phyloP scores from a whole-genome alignment of 2,888 invertebrate species.

The Tenthredo notha region DNA sequence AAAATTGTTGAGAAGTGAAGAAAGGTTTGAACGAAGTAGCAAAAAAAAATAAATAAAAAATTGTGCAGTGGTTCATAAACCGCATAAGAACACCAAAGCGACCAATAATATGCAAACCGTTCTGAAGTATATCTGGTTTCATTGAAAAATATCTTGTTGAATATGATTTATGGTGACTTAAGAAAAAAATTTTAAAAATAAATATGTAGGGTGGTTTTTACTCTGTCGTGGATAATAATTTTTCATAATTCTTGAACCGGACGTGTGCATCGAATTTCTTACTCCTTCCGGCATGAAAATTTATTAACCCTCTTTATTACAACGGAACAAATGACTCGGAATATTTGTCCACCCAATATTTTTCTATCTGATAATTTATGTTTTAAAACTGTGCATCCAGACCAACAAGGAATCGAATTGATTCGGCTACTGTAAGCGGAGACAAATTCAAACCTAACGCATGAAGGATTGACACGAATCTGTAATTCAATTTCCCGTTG shows the following conservation, averaged over 20 bases:
- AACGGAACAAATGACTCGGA: neutral
- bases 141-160: neutral
- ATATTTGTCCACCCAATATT: neutral
- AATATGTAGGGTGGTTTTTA: neutral
- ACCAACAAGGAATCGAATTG: neutral
- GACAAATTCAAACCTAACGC: neutral
- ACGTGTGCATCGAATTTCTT: neutral
- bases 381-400: neutral
- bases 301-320: neutral
- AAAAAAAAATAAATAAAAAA: neutral
- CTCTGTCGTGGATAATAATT: slow-evolving; percentile 11
- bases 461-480: neutral
- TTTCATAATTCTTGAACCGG: neutral
- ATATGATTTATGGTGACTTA: neutral
- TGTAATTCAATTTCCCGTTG: slow-evolving; percentile 15
- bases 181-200: neutral
- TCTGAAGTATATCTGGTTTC: slow-evolving; percentile 3
- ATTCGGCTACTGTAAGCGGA: neutral
- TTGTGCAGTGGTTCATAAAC: neutral
- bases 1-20: neutral
- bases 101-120: neutral
- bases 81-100: neutral
- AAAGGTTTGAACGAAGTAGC: neutral
- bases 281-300: neutral
- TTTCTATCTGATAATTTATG: neutral